These are phyloP conservation scores for Pseudobourletiella spinata DNA, from an alignment of 1,140 invertebrate genomes.

Conservation along the genomic window DNA sequence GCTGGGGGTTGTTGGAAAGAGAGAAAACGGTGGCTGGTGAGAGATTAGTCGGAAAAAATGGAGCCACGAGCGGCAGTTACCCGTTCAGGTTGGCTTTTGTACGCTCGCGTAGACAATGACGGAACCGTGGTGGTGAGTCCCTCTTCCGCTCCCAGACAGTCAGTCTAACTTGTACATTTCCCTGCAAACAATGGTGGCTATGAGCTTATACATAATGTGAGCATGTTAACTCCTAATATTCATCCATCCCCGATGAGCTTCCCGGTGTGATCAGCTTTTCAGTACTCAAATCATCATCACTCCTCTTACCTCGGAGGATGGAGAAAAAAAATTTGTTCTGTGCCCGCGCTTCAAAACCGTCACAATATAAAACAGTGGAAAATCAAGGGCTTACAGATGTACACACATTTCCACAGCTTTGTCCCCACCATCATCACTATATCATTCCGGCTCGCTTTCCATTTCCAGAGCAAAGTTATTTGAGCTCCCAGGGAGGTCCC, in stretches of 20 bases:
- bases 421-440: too few species aligned
- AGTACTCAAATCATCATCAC: neutral
- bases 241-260: neutral
- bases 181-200: constrained; percentile 22
- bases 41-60: too few species aligned
- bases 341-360: too few species aligned
- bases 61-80: neutral
- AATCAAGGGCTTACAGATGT: too few species aligned
- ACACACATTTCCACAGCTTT: too few species aligned
- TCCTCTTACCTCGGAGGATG: too few species aligned
- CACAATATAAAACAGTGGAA: too few species aligned
- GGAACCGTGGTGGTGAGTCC: neutral
- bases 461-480: neutral
- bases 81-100: neutral
- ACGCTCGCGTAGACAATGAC: neutral
- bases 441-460: neutral
- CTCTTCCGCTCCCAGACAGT: neutral
- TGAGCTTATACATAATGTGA: neutral
- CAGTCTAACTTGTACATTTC: constrained; percentile 20
- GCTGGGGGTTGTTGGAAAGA: too few species aligned
- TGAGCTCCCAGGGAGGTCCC: neutral
- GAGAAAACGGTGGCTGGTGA: too few species aligned
- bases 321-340: too few species aligned
- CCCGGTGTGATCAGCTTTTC: neutral
- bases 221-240: constrained; percentile 2